Evolutionary conservation across 2,797 vertebrate genomes (phyloP), one percentile per base, ranked within the genome.

Genomic region (Dromococcyx pavoninus): DNA sequence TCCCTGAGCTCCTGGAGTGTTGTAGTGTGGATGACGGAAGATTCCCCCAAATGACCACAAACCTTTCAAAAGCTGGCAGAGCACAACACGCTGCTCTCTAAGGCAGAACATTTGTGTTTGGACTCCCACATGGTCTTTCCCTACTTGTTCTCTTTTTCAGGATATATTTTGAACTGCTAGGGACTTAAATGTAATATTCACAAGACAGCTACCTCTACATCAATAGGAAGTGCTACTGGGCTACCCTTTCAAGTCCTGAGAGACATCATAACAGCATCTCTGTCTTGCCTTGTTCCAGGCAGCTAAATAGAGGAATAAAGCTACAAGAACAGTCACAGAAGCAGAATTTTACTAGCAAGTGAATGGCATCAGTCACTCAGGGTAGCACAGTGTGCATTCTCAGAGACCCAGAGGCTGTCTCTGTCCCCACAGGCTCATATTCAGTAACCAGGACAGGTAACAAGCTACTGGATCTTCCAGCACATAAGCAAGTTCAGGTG

Each of bases 1-100:
- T 66, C 51, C 19, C 66, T 32, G 56, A 86, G 71, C 78, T 74
- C 61, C 61, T 53, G 58, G 30, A 75, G 75, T 0, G 0, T 24
- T 2, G 0, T 5, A 25, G 41, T 37, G 32, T 21, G 39, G 56
- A 60, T 21, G 53, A 58, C 61, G 91, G 65, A 57, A 83, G 74
- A 39, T 80, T 73, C 17, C 61, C 89, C 78, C 61, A 74, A 5
- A 91, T 51, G 85, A 74, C 62, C 85, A 81, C 75, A 62, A 88
- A 70, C n/a, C 61, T 93, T 92, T 92, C 78, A 92, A 65, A 90
- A 72, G 51, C 89, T 89, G 89, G 75, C 82, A 96, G 87, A 72
- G 88, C 58, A 62, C 65, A 88, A 22, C 61, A 50, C 0, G 1
- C 66, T 66, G 73, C 92, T 94, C 69, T 91, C 51, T 44, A 66